These are phyloP conservation scores for Platyscapa corneri DNA, from an alignment of 1,140 invertebrate genomes.

Conservation along the genomic window DNA sequence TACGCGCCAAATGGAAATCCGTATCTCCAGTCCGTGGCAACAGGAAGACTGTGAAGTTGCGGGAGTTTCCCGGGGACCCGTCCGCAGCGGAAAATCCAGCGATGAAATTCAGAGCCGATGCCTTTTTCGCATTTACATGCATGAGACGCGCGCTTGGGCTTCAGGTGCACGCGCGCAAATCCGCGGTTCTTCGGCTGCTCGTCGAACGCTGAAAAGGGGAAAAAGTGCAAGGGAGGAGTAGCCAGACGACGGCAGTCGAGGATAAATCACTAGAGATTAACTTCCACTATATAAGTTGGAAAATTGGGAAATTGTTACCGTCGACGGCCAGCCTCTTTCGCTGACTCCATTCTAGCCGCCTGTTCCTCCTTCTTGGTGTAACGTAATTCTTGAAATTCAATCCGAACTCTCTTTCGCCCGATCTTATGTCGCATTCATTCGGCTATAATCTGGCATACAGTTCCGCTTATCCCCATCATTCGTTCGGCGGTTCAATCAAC, in stretches of 20 bases:
- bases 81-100: too few species aligned
- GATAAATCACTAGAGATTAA: slow-evolving; percentile 10
- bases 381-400: neutral
- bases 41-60: too few species aligned
- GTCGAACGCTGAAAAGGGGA: neutral
- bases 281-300: neutral
- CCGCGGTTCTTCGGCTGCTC: neutral
- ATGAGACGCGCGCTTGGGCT: neutral
- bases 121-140: slow-evolving; percentile 7
- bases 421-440: neutral
- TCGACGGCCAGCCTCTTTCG: neutral
- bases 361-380: neutral
- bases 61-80: too few species aligned
- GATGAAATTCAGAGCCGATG: too few species aligned
- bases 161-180: too few species aligned
- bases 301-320: slow-evolving; percentile 3
- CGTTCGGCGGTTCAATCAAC: neutral
- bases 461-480: neutral
- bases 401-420: neutral
- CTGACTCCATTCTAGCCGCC: neutral
- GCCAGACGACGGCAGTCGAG: neutral
- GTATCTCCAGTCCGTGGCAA: neutral
- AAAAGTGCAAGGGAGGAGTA: neutral
- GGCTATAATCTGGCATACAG: neutral
- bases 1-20: neutral